Conservation (phyloP, 2,888 invertebrate species). For the Andrena bucephala region DNA sequence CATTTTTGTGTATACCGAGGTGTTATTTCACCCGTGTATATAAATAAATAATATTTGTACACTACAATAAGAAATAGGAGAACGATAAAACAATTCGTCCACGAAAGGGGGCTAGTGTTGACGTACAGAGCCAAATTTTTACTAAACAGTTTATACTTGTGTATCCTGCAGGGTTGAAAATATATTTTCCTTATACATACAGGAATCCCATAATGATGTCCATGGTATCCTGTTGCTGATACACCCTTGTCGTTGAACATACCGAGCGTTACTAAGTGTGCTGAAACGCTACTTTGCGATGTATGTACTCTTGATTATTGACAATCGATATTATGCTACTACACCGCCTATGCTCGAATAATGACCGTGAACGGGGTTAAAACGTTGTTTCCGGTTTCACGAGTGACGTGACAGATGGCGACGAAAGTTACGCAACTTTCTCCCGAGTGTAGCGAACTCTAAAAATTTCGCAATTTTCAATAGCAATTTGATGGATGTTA, state of each 20-base stretch:
- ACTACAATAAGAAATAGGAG: not conserved
- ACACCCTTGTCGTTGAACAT: conserved; percentile 72
- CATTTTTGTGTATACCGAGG: no score
- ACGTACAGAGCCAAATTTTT: not conserved
- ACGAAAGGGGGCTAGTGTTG: not conserved
- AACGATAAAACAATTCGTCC: not conserved
- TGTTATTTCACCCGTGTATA: no score
- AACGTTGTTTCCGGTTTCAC: conserved; percentile 29
- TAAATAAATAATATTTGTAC: no score
- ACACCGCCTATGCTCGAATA: conserved; percentile 48
- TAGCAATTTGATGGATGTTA: not conserved
- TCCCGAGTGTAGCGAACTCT: conserved; percentile 23
- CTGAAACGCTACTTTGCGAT: conserved; percentile 63
- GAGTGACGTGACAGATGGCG: not conserved
- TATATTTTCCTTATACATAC: conserved; percentile 70
- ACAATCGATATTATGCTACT: conserved; percentile 77
- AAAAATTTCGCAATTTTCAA: not conserved
- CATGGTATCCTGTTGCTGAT: conserved; percentile 65
- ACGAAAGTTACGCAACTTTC: conserved; percentile 3
- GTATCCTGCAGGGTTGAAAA: not conserved
- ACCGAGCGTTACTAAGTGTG: conserved; percentile 75
- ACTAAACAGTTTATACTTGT: not conserved
- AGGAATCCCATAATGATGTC: conserved; percentile 76
- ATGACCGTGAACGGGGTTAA: conserved; percentile 61
- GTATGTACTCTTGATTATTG: conserved; percentile 76